phyloP scores from a whole-genome alignment of 1,140 invertebrate species.

The Calosoma granatense region DNA sequence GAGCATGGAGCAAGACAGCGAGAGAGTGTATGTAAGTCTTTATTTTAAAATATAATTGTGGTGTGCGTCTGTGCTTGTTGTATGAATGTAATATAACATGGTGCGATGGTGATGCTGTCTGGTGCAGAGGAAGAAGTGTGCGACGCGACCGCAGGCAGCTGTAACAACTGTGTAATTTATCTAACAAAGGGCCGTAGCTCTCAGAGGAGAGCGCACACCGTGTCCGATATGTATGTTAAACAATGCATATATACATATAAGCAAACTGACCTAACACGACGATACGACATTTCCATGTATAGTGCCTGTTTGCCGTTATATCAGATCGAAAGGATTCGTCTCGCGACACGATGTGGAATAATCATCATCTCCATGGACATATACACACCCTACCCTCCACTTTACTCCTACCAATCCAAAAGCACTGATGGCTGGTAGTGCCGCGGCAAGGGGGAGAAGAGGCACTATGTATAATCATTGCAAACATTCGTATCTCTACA shows the following conservation, averaged over 20 bases:
- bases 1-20: not conserved
- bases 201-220: not conserved
- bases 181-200: not conserved
- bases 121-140: too few species aligned
- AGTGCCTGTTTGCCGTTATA: not conserved
- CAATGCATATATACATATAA: not conserved
- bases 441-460: too few species aligned
- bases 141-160: not conserved
- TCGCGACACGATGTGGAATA: too few species aligned
- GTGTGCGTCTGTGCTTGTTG: too few species aligned
- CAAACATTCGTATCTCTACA: too few species aligned
- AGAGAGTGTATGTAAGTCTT: not conserved
- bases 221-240: not conserved
- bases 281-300: not conserved
- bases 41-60: not conserved
- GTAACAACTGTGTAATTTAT: not conserved
- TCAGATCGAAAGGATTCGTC: not conserved
- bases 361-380: too few species aligned
- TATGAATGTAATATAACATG: too few species aligned
- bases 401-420: too few species aligned
- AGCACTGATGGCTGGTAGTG: too few species aligned
- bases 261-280: not conserved
- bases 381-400: too few species aligned
- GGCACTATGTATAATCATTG: too few species aligned
- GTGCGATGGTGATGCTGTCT: too few species aligned